These are phyloP conservation scores for Lagopus muta DNA, from an alignment of 2,113 vertebrate species.

Conservation along the genomic window DNA sequence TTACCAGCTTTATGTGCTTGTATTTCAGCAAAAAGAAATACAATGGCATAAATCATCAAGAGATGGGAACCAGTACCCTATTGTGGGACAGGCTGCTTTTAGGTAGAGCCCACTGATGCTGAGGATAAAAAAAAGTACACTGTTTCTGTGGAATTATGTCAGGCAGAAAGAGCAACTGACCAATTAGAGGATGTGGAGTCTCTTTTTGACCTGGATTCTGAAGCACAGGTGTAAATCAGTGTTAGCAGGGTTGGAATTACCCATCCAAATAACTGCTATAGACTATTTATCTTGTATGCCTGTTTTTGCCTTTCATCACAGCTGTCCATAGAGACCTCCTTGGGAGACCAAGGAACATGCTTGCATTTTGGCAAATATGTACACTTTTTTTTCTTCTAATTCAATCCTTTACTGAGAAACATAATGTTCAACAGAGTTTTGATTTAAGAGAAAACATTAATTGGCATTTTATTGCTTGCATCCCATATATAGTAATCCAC, in stretches of 20 bases:
- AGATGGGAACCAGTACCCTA: neutral
- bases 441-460: neutral
- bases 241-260: neutral
- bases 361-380: neutral
- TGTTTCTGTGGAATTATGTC: neutral
- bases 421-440: neutral
- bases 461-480: neutral
- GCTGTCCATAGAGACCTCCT: neutral
- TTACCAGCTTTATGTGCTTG: neutral
- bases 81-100: neutral
- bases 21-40: conserved; percentile 24
- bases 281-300: fast-evolving
- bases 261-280: neutral
- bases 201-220: neutral
- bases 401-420: neutral
- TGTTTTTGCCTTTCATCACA: neutral
- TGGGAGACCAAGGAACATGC: neutral
- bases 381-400: neutral
- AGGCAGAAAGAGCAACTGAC: neutral
- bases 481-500: neutral
- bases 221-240: neutral
- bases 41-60: neutral
- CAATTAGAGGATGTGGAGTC: neutral
- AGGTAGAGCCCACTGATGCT: neutral
- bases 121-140: neutral